phyloP scores from a whole-genome alignment of 1,140 invertebrate species.

The Sitophilus oryzae region DNA sequence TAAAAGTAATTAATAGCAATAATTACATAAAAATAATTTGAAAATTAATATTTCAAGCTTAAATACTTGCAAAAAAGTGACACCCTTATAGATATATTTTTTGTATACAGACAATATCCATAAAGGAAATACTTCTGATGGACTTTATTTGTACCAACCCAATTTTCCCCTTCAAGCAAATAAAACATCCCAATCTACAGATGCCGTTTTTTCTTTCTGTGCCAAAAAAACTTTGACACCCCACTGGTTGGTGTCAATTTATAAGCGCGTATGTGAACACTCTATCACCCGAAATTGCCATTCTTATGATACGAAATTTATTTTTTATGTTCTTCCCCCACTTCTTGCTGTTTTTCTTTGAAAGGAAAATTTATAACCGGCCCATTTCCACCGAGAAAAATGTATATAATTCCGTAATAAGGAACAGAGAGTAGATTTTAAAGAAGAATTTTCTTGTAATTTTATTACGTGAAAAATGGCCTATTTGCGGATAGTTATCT shows the following conservation, averaged over 20 bases:
- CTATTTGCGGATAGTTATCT: too few species aligned
- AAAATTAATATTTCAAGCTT: too few species aligned
- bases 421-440: constrained; percentile 1
- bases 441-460: constrained; percentile 8
- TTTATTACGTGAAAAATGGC: constrained; percentile 14
- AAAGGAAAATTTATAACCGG: constrained; percentile 14
- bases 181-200: constrained; percentile 4
- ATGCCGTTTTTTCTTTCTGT: constrained; percentile 12
- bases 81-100: too few species aligned
- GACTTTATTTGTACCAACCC: background rate
- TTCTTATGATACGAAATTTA: constrained; percentile 20
- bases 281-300: constrained; percentile 23
- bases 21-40: too few species aligned
- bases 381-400: constrained; percentile 15
- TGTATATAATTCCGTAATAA: constrained; percentile 13
- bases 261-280: constrained; percentile 22
- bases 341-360: too few species aligned
- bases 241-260: constrained; percentile 14
- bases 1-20: too few species aligned
- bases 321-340: constrained; percentile 19
- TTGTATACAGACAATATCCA: too few species aligned
- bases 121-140: too few species aligned
- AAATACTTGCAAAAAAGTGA: too few species aligned
- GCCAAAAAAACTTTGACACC: constrained; percentile 5
- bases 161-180: constrained; percentile 16